phyloP scores from a whole-genome alignment of 2,888 invertebrate species.

The Himalopsyche anomala region DNA sequence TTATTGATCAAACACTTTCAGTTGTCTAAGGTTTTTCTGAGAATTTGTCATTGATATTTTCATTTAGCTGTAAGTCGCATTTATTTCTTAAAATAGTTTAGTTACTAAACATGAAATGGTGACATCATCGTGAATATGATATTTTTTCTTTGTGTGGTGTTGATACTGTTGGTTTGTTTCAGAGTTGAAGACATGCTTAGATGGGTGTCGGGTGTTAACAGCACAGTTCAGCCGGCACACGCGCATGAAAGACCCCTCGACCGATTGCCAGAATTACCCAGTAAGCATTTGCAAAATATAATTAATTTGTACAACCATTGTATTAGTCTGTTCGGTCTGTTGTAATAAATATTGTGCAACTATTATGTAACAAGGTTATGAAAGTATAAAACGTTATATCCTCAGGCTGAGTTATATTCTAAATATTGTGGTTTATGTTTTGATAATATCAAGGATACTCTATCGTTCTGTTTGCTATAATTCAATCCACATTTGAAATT shows the following conservation, averaged over 20 bases:
- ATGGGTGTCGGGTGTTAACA: constrained; percentile 76
- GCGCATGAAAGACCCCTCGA: constrained; percentile 75
- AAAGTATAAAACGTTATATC: too few relatives aligned
- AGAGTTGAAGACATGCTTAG: constrained; percentile 76
- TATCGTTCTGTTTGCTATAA: too few relatives aligned
- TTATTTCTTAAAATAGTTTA: not conserved
- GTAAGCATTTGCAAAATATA: constrained; percentile 67
- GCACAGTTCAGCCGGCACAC: constrained; percentile 69
- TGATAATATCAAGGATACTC: too few relatives aligned
- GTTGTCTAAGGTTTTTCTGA: not conserved
- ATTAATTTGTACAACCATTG: too few relatives aligned
- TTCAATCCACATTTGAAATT: too few relatives aligned
- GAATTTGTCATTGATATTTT: not conserved
- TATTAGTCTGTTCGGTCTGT: too few relatives aligned
- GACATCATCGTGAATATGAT: not conserved
- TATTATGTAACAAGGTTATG: too few relatives aligned
- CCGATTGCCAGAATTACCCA: constrained; percentile 73
- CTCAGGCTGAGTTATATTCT: too few relatives aligned
- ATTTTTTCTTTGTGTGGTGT: not conserved
- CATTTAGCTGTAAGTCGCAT: too few relatives aligned
- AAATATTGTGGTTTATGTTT: too few relatives aligned
- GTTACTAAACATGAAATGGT: not conserved
- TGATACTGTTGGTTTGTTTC: constrained; percentile 63
- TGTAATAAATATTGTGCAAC: not conserved
- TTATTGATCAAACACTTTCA: constrained; percentile 41